phyloP scores from a whole-genome alignment of 1,140 invertebrate species.

The Arion vulgaris region DNA sequence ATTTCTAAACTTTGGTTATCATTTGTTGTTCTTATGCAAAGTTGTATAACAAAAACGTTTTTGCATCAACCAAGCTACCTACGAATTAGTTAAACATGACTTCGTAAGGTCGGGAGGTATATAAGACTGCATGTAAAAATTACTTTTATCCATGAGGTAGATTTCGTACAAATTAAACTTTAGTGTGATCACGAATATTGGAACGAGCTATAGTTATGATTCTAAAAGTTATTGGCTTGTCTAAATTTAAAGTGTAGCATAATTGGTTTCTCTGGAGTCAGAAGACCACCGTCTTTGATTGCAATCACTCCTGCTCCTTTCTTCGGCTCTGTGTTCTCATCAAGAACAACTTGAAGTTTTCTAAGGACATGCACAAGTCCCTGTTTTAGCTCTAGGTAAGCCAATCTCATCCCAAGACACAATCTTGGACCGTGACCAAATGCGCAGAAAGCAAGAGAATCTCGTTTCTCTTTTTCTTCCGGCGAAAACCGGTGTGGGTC shows the following conservation, averaged over 20 bases:
- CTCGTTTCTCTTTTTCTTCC: slow-evolving; percentile 28
- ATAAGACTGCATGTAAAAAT: no score
- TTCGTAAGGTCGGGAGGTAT: no score
- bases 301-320: background rate
- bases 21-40: no score
- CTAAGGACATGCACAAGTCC: slow-evolving; percentile 69
- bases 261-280: background rate
- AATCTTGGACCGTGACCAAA: slow-evolving; percentile 75
- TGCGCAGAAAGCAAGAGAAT: slow-evolving; percentile 70
- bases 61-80: no score
- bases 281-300: background rate
- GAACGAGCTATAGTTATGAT: no score
- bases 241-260: background rate
- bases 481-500: slow-evolving; percentile 9
- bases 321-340: slow-evolving; percentile 15
- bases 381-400: slow-evolving; percentile 79
- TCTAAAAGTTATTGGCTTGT: background rate
- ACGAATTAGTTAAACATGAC: no score
- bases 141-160: no score
- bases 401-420: slow-evolving; percentile 79
- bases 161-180: no score
- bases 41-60: no score
- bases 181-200: no score
- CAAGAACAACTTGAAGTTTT: slow-evolving; percentile 39
- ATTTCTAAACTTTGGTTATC: no score